Conservation (phyloP, 1,140 invertebrate genomes). For the Lepidotrigona ventralis region DNA sequence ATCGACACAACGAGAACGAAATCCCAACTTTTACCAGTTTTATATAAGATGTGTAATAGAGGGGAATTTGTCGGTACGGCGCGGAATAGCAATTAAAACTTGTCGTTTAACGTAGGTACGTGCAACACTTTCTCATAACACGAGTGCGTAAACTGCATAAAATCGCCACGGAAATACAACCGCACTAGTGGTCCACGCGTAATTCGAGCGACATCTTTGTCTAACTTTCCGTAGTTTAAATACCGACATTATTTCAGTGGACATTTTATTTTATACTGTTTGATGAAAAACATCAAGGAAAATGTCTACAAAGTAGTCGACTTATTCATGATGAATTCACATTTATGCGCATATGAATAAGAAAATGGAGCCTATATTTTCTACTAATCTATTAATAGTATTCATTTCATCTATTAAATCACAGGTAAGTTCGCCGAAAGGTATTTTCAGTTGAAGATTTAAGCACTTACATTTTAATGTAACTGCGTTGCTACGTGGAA, state of each 20-base stretch:
- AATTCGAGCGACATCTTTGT: background rate
- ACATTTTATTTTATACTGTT: background rate
- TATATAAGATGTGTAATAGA: conserved; percentile 29
- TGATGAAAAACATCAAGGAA: too few relatives aligned
- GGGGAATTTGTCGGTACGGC: conserved; percentile 2
- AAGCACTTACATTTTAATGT: background rate
- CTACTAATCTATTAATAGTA: too few relatives aligned
- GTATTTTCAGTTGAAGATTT: too few relatives aligned
- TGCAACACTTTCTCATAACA: conserved; percentile 36
- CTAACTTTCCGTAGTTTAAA: background rate
- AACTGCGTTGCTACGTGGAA: background rate
- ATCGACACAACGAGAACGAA: background rate
- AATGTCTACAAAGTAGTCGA: background rate
- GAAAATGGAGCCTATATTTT: too few relatives aligned
- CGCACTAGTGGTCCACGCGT: background rate
- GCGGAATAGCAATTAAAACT: conserved; percentile 8
- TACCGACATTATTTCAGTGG: too few relatives aligned
- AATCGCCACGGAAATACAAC: background rate
- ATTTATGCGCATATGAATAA: too few relatives aligned
- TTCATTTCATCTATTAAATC: too few relatives aligned
- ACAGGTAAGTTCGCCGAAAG: too few relatives aligned
- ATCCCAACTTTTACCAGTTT: conserved; percentile 29
- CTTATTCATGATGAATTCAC: too few relatives aligned
- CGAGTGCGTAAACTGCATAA: conserved; percentile 8
- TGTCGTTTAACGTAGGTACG: background rate